A percentile compares a stretch with the other conserved stretches of the same genome.
phyloP scores from a whole-genome alignment of 2,888 invertebrate species.

The Alloscopus bannaensis region DNA sequence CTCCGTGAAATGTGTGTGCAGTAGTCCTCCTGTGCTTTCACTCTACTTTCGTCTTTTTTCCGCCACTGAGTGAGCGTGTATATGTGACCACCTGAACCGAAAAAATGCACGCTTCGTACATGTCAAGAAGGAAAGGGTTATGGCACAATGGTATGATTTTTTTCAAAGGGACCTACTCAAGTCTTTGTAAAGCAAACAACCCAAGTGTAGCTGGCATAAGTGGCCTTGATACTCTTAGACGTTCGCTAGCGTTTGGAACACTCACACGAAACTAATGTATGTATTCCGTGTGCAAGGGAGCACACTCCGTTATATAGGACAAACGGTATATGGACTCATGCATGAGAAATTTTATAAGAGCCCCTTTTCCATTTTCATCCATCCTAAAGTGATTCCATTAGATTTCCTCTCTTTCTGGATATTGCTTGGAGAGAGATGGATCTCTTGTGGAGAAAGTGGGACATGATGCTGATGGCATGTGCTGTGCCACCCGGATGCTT shows the following conservation, averaged over 20 bases:
- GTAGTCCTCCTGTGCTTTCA: no score
- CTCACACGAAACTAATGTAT: not conserved
- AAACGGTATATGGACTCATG: no score
- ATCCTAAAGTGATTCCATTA: conserved; percentile 17
- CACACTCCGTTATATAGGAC: no score
- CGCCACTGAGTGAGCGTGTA: no score
- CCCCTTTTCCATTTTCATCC: not conserved
- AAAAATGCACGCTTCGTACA: no score
- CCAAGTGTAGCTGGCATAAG: no score
- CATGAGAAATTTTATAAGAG: no score
- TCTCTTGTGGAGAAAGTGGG: not conserved
- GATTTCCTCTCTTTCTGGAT: conserved; percentile 16
- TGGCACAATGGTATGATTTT: no score
- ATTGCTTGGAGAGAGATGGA: not conserved
- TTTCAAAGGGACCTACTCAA: conserved; percentile 24
- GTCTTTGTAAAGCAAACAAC: no score
- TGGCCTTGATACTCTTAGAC: conserved; percentile 26
- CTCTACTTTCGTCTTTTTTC: not conserved
- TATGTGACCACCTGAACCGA: no score
- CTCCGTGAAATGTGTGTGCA: no score
- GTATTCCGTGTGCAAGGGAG: not conserved
- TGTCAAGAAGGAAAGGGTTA: not conserved
- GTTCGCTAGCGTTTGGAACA: not conserved
- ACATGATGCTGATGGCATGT: not conserved
- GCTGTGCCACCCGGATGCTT: no score